Base-by-base conservation (phyloP, 2,113 vertebrate species). In the Ochotona princeps region DNA sequence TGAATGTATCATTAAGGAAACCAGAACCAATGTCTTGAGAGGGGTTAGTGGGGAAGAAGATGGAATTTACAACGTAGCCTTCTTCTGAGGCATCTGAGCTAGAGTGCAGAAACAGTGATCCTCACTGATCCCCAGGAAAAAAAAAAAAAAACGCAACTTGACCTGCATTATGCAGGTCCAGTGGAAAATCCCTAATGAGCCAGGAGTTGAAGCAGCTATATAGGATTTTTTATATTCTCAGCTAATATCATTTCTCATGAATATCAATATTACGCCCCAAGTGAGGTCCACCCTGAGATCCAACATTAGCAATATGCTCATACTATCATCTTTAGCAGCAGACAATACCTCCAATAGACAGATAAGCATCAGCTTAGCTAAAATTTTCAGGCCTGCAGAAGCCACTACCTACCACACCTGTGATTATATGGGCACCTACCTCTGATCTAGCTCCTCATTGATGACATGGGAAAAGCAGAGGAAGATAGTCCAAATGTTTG, bases 181-280 rank as follows among this genome's bases (percentile, higher is more conserved):
- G 66, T 30, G 15, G 78, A 94, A 96, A 84, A 63, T 44, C 86
- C 87, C 21, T 12, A 83, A 79, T 51, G n/a, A 82, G 21, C 61
- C 35, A 65, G 60, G 3, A 75, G 32, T 84, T 51, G 60, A 67
- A 85, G 74, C n/a, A 73, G 60, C 38, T 79, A 73, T 57, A 30
- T 7, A 87, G 38, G 10, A 47, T 86, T 86, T 75, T 25, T 79
- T 63, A 78, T 81, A 88, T 78, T 54, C 35, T 79, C 60, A 21
- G 14, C 69, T 63, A 35, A 51, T 30, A 92, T 70, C 14, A 66
- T 51, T 85, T 88, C 83, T 61, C 32, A 51, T 57, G 54, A 25
- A 70, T 1, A 65, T 49, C 17, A 67, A 20, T 57, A 54, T 76
- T 76, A 18, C 1, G 6, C 44, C 78, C 23, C 47, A 94, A 61